Conservation (phyloP, 2,113 vertebrate genomes). For the Malurus cyaneus region DNA sequence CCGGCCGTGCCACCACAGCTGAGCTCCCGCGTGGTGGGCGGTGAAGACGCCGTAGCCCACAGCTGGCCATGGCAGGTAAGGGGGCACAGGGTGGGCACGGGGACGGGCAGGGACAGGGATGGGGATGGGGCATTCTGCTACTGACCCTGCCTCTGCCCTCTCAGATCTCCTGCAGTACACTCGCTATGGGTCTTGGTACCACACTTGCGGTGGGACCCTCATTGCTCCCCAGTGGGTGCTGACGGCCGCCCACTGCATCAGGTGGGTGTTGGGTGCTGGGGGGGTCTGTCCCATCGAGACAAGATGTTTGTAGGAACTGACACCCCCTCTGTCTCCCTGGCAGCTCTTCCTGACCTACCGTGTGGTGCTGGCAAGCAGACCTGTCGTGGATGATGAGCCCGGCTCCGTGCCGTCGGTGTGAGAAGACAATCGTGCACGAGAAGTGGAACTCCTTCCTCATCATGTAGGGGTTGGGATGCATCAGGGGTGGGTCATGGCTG, state of each 20-base stretch:
- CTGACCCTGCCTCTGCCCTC: not conserved
- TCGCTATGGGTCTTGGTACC: slow-evolving; percentile 64
- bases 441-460: slow-evolving; percentile 76
- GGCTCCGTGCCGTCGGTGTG: slow-evolving; percentile 75
- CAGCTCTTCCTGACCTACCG: slow-evolving; percentile 82
- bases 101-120: not conserved
- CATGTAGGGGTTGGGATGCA: not conserved
- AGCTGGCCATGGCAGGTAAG: slow-evolving; percentile 97
- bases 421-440: slow-evolving; percentile 85
- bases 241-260: slow-evolving; percentile 77
- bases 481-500: fast-evolving
- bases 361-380: slow-evolving; percentile 85
- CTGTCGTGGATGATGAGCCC: slow-evolving; percentile 61
- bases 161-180: slow-evolving; percentile 89
- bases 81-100: not conserved
- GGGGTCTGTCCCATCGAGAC: fast-evolving
- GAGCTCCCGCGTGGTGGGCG: slow-evolving; percentile 83
- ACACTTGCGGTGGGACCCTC: slow-evolving; percentile 87
- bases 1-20: slow-evolving; percentile 70
- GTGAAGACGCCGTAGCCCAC: slow-evolving; percentile 79
- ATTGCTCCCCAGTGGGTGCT: slow-evolving; percentile 81
- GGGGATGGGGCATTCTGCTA: no score
- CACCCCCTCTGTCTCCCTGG: fast-evolving
- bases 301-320: not conserved
- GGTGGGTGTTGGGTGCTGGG: slow-evolving; percentile 56